Evolutionary conservation across 2,797 vertebrate genomes (phyloP).

Genomic region (Premnoplex brunnescens): DNA sequence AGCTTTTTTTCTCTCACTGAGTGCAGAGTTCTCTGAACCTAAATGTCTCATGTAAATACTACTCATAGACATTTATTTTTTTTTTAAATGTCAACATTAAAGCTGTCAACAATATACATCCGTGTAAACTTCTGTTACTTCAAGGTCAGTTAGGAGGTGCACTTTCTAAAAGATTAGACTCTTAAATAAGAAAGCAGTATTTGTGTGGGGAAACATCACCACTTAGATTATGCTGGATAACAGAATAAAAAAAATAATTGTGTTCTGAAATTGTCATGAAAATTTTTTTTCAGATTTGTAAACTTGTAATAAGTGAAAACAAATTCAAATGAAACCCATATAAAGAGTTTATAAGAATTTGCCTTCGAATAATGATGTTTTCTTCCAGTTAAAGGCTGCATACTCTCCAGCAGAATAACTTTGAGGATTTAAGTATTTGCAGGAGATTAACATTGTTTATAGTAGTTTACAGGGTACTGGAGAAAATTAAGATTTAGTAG

Average conservation of each 20-base stretch:
- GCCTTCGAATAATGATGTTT: neutral
- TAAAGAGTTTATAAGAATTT: neutral
- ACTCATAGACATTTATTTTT: neutral
- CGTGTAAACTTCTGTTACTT: neutral
- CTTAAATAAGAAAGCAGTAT: neutral
- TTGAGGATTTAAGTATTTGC: neutral
- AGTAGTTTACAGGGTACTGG: neutral
- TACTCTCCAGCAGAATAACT: neutral
- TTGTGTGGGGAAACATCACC: neutral
- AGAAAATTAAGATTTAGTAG: neutral
- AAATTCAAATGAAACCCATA: neutral
- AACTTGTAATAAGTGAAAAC: neutral
- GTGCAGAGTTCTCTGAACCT: neutral
- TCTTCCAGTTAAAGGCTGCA: neutral
- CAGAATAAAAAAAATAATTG: neutral
- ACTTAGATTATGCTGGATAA: neutral
- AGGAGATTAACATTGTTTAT: neutral
- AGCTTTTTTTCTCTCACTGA: neutral
- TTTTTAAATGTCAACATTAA: neutral
- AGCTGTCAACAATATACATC: neutral
- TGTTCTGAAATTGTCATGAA: neutral
- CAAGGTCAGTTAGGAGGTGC: neutral
- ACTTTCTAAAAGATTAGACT: neutral
- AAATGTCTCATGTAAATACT: neutral
- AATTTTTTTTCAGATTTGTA: neutral